Conservation (phyloP, 2,113 vertebrate genomes). For the Onychostruthus taczanowskii region DNA sequence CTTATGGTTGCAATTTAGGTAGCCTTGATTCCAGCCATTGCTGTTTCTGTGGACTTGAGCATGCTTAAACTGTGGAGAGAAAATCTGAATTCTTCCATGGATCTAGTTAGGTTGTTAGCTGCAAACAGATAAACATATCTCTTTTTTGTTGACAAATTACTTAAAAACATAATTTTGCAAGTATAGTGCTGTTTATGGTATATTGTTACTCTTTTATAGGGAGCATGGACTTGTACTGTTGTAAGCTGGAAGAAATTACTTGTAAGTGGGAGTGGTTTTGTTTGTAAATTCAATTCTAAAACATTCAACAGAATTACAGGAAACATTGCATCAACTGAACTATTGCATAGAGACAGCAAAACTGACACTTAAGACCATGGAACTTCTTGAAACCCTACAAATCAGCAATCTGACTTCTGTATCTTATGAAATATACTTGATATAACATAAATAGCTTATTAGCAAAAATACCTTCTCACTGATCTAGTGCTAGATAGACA, state of each 20-base stretch:
- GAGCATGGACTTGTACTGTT: not conserved
- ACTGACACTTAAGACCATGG: not conserved
- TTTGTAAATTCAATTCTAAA: not conserved
- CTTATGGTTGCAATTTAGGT: constrained; percentile 13
- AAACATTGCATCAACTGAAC: not conserved
- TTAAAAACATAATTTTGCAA: not conserved
- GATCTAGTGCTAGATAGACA: not conserved
- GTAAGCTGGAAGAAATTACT: not conserved
- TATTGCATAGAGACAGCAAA: not conserved
- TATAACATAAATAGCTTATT: not conserved
- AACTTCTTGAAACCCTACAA: not conserved
- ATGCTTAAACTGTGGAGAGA: not conserved
- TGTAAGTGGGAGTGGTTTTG: not conserved
- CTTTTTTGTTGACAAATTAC: not conserved
- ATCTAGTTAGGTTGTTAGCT: not conserved
- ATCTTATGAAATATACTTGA: not conserved
- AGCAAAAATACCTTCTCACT: not conserved
- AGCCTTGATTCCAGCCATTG: not conserved
- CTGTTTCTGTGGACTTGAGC: not conserved
- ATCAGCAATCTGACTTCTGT: not conserved
- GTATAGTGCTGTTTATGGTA: not conserved
- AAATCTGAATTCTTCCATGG: not conserved
- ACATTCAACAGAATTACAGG: not conserved
- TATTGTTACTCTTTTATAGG: not conserved
- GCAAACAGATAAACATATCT: not conserved